Base-by-base conservation (phyloP, 2,797 vertebrate species). In the Oreonectes daqikongensis region DNA sequence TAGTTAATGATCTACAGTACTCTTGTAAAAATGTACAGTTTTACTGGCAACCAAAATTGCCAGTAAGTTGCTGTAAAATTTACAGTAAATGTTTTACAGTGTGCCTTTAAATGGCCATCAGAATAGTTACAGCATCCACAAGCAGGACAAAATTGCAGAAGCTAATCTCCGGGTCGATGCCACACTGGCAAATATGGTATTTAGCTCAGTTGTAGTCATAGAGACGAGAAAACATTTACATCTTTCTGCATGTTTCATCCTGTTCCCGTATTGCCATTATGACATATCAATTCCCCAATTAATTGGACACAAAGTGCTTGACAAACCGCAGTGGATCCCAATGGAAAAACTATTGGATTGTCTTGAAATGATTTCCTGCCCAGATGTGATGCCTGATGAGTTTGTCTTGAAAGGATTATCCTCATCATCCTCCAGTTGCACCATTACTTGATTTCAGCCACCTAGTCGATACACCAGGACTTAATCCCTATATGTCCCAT, bases 361-460 rank as follows among this genome's bases (percentile, higher is more conserved):
- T 11, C 44, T 50, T 69, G 12, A 61, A 69, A 28, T 40, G 14
- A 77, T 77, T 69, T 69, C 55, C 65, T 69, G 53, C 8, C 32
- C 55, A 69, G 20, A 22, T 60, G 55, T 69, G 42, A 77, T 61
- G 46, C 60, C 20, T 48, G 44, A 77, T 77, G 53, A 60, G 52
- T 15, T 17, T 59, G 40, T 48, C 26, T 59, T 68, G 38, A 75
- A 46, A 48, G 22, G 15, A 68, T 48, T 76, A 68, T 35, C 28
- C 18, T 55, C 26, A 32, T 60, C 44, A 59, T 28, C 57, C 8
- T 17, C 14, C 15, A 28, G n/a, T 30, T 60, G 55, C 26, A 72
- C 57, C 2, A 0, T 72, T n/a, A 12, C 26, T 15, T 72, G 1
- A 35, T 35, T 10, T 35, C 35, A 35, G 8, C 14, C 40, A 42